Evolutionary conservation across 30 jellyfish, hydroid and myxozoan species (phyloP), one percentile per base, ranked within the genome.

Genomic region (Aurelia aurita): DNA sequence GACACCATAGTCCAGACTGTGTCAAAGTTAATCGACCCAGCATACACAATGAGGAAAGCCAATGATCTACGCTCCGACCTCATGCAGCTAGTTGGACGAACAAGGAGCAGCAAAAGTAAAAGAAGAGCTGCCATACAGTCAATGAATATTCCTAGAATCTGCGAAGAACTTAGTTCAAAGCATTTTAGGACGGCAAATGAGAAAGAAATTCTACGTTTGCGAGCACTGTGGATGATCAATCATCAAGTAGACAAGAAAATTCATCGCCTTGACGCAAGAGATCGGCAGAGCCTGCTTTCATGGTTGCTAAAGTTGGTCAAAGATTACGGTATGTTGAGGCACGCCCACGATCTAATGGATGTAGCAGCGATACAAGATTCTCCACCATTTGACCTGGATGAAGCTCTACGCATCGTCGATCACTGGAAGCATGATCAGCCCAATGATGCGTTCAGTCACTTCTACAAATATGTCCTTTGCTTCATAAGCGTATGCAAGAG

Each of bases 401-500:
- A 69, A 27, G 92, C 92, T 3, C 47, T 71, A 43, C n/a, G 28
- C 45, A 54, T 82, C 21, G 80, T 71, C 0, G 55, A 27, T 12
- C 46, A n/a, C 26, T 82, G 92, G 92, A 80, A 82, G 46, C 28
- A 26, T 1, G 31, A 58, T 9, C 53, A 39, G 16, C 80, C 86
- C 35, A 35, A 82, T 64, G 92, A 82, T 71, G 84, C 92, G 1
- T 82, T 70, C 63, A 58, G 86, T 28, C 71, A 49, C 74, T 82
- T 82, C 62, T 69, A 53, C 81, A 69, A 71, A 26, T 69, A 70
- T 31, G 35, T 82, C 70, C 47, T 82, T 39, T 58, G 92, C 26
- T 82, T 82, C 54, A 11, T 82, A 21, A 26, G 27, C n/a, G 86
- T 82, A 20, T 22, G 76, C 34, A 71, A 58, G 51, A 75, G 86